Evolutionary conservation across 2,797 vertebrate species (phyloP).

Genomic region (Crocodylus rhombifer): DNA sequence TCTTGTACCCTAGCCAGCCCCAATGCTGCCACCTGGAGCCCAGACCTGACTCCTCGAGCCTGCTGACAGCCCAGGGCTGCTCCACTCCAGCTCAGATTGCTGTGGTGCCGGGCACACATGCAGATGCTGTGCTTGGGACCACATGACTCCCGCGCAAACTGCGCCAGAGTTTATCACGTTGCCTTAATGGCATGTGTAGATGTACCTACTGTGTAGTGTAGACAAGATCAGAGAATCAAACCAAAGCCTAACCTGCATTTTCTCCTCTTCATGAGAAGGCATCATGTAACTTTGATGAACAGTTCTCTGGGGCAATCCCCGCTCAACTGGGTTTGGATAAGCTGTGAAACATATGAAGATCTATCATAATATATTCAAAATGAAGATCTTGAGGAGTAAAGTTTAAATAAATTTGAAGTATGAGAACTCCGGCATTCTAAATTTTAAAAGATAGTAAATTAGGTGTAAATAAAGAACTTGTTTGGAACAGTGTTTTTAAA

Average conservation of each 20-base stretch:
- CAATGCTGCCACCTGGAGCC: too few relatives aligned
- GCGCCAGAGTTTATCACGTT: too few relatives aligned
- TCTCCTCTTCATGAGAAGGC: not conserved
- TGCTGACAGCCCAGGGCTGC: too few relatives aligned
- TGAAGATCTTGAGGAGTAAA: not conserved
- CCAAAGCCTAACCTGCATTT: not conserved
- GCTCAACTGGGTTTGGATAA: not conserved
- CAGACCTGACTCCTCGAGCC: too few relatives aligned
- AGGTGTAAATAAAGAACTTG: slow-evolving; percentile 27
- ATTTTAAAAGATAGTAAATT: slow-evolving; percentile 28
- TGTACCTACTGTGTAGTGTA: not conserved
- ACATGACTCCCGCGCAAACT: too few relatives aligned
- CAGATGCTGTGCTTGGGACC: too few relatives aligned
- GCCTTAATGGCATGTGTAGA: too few relatives aligned
- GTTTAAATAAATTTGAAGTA: not conserved
- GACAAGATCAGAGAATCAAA: not conserved
- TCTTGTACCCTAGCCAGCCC: too few relatives aligned
- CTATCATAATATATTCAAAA: not conserved
- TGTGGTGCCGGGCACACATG: too few relatives aligned
- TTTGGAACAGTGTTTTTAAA: not conserved
- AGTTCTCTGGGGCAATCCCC: not conserved
- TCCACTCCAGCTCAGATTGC: too few relatives aligned
- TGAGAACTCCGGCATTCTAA: not conserved
- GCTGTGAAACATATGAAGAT: not conserved
- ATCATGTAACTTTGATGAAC: not conserved